phyloP scores from a whole-genome alignment of 2,113 vertebrate genomes.

The Gymnogyps californianus region DNA sequence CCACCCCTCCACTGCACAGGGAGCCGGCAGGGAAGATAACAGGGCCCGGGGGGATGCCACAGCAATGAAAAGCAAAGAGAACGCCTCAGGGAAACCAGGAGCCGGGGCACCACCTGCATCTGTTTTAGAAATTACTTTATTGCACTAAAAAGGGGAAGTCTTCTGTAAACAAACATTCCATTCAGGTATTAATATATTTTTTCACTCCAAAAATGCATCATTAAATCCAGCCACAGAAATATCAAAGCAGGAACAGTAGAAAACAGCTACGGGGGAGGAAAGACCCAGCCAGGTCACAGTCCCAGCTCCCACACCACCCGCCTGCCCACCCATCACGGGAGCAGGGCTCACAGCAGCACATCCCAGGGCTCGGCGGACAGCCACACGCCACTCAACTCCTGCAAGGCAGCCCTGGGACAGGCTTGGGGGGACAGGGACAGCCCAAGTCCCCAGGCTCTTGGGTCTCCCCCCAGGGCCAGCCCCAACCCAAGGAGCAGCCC shows the following conservation, averaged over 20 bases:
- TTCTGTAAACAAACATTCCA: slow-evolving; percentile 70
- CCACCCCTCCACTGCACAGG: background rate
- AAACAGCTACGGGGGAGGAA: background rate
- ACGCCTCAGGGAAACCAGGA: background rate
- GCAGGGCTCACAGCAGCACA: background rate
- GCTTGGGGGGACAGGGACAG: background rate
- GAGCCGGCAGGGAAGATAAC: accelerated
- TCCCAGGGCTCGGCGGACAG: background rate
- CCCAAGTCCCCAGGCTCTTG: background rate
- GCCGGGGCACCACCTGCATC: background rate
- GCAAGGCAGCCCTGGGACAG: background rate
- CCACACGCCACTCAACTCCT: background rate
- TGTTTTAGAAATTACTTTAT: slow-evolving; percentile 71
- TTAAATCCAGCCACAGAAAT: slow-evolving; percentile 57
- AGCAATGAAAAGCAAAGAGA: background rate
- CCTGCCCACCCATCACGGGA: background rate
- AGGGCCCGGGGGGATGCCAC: background rate
- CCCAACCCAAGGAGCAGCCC: background rate
- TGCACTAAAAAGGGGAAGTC: slow-evolving; percentile 68
- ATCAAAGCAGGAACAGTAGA: slow-evolving; percentile 34
- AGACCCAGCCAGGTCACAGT: background rate
- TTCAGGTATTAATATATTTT: background rate
- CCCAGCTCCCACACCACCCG: background rate
- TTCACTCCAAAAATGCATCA: slow-evolving; percentile 51
- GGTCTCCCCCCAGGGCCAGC: background rate